Evolutionary conservation across 2,113 vertebrate genomes (phyloP).

Genomic region (Chaenocephalus aceratus): DNA sequence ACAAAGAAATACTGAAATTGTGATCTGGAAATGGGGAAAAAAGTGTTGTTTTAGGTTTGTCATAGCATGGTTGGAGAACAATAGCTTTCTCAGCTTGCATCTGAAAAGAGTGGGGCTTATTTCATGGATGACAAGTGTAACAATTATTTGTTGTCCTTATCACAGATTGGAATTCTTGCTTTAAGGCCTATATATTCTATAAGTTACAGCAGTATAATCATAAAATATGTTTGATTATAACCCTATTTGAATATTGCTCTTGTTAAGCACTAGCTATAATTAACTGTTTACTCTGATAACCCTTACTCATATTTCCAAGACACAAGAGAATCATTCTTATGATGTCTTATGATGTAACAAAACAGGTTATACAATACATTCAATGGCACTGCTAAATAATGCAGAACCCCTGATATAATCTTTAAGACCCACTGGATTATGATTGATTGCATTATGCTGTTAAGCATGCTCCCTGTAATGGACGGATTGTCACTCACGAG

Average conservation of each 20-base stretch:
- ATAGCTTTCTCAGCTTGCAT: neutral
- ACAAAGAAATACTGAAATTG: slow-evolving; percentile 1
- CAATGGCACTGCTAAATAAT: slow-evolving; percentile 13
- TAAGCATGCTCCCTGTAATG: neutral
- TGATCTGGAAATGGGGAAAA: neutral
- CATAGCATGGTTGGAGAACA: neutral
- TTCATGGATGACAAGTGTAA: slow-evolving; percentile 5
- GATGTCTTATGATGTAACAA: slow-evolving; percentile 7
- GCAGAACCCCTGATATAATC: slow-evolving; percentile 9
- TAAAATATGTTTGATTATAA: slow-evolving; percentile 12
- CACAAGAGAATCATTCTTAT: slow-evolving; percentile 4
- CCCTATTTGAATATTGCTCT: neutral
- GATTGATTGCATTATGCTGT: neutral
- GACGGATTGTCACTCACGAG: slow-evolving; percentile 80
- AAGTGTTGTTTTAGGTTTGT: neutral
- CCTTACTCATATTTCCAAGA: slow-evolving; percentile 19
- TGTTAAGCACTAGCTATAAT: slow-evolving; percentile 15
- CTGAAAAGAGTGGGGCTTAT: neutral
- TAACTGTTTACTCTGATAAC: slow-evolving; percentile 29
- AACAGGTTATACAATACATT: too few relatives aligned
- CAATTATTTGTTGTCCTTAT: slow-evolving; percentile 22
- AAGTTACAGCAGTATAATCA: slow-evolving; percentile 14
- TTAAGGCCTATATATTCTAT: neutral
- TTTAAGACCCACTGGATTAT: neutral
- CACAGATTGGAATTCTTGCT: neutral